Conservation (phyloP, 2,888 invertebrate species). For the Hedychridium roseum region DNA sequence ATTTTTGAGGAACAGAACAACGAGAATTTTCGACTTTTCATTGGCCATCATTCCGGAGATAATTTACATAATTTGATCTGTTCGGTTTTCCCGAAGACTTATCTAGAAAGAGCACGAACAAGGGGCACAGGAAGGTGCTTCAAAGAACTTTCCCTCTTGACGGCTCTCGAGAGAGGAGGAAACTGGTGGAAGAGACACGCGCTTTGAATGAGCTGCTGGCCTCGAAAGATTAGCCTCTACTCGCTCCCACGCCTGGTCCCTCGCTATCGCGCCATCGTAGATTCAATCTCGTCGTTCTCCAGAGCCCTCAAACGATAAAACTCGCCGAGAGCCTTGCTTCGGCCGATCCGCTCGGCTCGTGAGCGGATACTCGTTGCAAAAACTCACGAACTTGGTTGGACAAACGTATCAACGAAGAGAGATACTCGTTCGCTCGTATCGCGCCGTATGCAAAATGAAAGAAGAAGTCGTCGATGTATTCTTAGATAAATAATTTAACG, state of each 20-base stretch:
- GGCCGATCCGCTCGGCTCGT: slow-evolving; percentile 28
- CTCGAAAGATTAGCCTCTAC: slow-evolving; percentile 41
- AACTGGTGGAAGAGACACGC: slow-evolving; percentile 30
- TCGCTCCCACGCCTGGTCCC: slow-evolving; percentile 55
- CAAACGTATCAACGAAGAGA: slow-evolving; percentile 5
- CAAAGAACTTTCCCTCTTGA: slow-evolving; percentile 42
- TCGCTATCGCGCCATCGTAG: slow-evolving; percentile 45
- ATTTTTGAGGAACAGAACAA: too few species aligned
- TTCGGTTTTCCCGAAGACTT: too few species aligned
- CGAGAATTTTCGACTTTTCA: too few species aligned
- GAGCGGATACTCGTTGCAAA: slow-evolving; percentile 12
- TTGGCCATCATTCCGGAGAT: too few species aligned
- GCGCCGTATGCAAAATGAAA: slow-evolving; percentile 1
- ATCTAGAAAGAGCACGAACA: too few species aligned
- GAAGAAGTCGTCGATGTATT: too few species aligned
- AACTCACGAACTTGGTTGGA: slow-evolving; percentile 23
- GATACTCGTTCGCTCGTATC: not conserved
- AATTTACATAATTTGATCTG: too few species aligned
- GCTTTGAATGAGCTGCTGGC: slow-evolving; percentile 33
- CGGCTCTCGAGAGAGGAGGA: slow-evolving; percentile 17
- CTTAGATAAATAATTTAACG: too few species aligned
- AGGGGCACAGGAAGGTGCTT: slow-evolving; percentile 6
- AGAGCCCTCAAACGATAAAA: slow-evolving; percentile 31
- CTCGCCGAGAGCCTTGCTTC: slow-evolving; percentile 26
- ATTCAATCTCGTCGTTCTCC: slow-evolving; percentile 45